Base-by-base conservation (phyloP, 2,797 vertebrate genomes). In the Anguilla pacifica region DNA sequence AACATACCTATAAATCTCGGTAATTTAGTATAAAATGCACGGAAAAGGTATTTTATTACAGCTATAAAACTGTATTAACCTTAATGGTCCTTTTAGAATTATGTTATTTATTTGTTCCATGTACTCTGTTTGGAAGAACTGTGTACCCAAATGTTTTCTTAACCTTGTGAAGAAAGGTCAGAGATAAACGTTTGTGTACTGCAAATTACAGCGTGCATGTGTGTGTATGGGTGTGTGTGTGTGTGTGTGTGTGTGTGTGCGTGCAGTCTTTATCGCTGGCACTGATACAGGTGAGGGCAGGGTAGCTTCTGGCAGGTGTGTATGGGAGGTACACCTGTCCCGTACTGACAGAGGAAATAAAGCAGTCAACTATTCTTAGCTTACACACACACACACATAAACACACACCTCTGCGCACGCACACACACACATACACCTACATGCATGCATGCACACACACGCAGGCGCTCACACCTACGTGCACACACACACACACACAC, bases 271-370 rank as follows among this genome's bases (percentile, higher is more conserved):
- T 84, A 83, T 86, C 64, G 86, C 77, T 53, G 87, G 83, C 88
- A 97, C 96, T 96, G 95, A 94, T 94, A 96, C 97, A 22, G 43
- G 43, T 39, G 43, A 72, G 67, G 53, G 51, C 51, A 53, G 67
- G 81, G 43, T 39, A 79, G 74, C 17, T 46, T 5, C 35, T 22
- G 74, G 74, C 74, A 81, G 77, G 53, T 77, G 85, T 84, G 67
- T 87, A 85, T 93, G 94, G 59, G 94, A 93, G 92, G 91, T 82
- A 89, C 91, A 55, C 92, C 85, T 83, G 91, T 43, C 77, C 31
- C 70, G 88, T 92, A 86, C 91, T 88, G 11, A 91, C 90, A 88
- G 86, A 90, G 90, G 31, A 9, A 53, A 88, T 39, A 39, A 39
- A 39, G 39, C 39, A 39, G 39, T 39, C 39, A 39, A 39, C 39